Evolutionary conservation across 2,113 vertebrate genomes (phyloP).

Genomic region (Lagopus muta): DNA sequence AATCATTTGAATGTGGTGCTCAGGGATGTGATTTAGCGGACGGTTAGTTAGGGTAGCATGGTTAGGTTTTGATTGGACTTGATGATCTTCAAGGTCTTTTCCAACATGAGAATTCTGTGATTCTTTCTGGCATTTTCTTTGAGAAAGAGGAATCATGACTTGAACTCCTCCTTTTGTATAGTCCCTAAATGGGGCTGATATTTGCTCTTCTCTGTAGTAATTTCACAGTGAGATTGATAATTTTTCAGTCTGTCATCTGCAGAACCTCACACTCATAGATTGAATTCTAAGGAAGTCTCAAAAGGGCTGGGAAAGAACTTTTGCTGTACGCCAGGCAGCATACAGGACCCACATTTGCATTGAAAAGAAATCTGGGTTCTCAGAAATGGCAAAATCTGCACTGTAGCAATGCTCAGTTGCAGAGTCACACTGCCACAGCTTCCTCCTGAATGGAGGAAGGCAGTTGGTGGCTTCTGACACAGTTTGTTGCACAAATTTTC

Average conservation of each 20-base stretch:
- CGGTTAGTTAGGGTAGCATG: too few relatives aligned
- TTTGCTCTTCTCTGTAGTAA: accelerated
- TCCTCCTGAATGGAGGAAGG: background rate
- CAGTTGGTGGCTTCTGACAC: background rate
- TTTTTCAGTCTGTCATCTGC: background rate
- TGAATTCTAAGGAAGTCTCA: background rate
- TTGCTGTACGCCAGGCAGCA: background rate
- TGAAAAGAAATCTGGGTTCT: background rate
- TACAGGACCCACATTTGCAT: background rate
- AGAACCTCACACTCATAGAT: background rate
- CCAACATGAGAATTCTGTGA: too few relatives aligned
- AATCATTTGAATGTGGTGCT: too few relatives aligned
- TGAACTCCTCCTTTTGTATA: background rate
- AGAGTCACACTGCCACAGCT: background rate
- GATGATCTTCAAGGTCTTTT: too few relatives aligned
- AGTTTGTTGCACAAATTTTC: background rate
- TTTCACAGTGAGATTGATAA: background rate
- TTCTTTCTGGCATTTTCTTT: background rate
- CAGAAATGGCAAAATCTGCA: background rate
- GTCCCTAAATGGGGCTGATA: background rate
- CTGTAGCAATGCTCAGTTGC: background rate
- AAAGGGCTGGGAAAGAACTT: background rate
- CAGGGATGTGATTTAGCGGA: too few relatives aligned
- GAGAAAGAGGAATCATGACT: background rate
- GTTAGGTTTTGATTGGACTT: too few relatives aligned